Conservation (phyloP, 2,113 vertebrate genomes). For the Clarias gariepinus region DNA sequence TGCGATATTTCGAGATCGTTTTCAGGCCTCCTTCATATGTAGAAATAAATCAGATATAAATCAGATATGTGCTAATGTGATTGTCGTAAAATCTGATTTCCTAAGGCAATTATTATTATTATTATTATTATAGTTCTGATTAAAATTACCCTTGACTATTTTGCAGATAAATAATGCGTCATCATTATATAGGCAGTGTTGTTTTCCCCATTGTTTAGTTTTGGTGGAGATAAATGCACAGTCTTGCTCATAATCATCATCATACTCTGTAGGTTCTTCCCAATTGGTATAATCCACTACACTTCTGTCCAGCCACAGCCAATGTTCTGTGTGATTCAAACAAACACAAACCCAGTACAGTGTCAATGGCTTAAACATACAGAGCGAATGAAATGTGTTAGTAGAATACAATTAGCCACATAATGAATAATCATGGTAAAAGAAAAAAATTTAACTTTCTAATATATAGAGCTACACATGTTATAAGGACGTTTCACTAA, state of each 20-base stretch:
- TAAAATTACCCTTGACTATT: constrained; percentile 81
- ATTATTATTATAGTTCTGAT: background rate
- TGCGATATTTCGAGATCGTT: no score
- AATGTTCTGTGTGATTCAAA: constrained; percentile 66
- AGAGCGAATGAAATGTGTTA: background rate
- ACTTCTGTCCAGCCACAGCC: constrained; percentile 83
- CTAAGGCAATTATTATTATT: no score
- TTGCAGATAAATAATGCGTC: constrained; percentile 84
- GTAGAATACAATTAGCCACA: background rate
- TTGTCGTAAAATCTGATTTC: no score
- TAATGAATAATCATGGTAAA: background rate
- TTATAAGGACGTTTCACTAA: background rate
- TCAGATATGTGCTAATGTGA: no score
- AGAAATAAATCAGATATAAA: no score
- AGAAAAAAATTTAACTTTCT: background rate
- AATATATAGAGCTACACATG: background rate
- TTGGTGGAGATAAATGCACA: constrained; percentile 65
- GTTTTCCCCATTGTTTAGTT: constrained; percentile 76
- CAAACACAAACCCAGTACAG: constrained; percentile 11
- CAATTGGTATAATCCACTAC: constrained; percentile 85
- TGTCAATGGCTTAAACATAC: background rate
- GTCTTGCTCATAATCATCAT: background rate
- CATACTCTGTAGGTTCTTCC: constrained; percentile 53
- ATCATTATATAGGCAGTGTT: constrained; percentile 69
- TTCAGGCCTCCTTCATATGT: no score